Evolutionary conservation across 2,113 vertebrate genomes (phyloP), one percentile per base, ranked within the genome.

Genomic region (Nematolebias whitei): DNA sequence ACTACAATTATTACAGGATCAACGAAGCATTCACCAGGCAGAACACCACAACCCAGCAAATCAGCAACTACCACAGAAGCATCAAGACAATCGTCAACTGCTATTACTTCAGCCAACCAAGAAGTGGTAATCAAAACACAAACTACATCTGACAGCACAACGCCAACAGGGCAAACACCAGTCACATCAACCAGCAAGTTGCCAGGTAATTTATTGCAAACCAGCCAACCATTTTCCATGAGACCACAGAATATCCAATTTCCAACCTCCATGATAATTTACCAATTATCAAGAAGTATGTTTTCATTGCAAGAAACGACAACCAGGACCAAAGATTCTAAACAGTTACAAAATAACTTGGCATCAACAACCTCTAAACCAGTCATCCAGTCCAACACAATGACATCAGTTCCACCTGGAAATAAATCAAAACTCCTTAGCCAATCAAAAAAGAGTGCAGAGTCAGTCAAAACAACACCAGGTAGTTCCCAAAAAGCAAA

Each of bases 251-350:
- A 47, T 14, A 23, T 8, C 40, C 26, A 45, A 18, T 32, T 45
- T 18, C 38, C 6, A 39, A 26, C 29, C 40, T 5, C 67, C 19
- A 15, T 8, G 0, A 56, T 19, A 15, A 44, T 19, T 43, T 44
- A 52, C 60, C 22, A 57, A 43, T 51, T 20, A n/a, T 41, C 69
- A 41, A 19, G 12, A 64, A 44, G 15, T 19, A 24, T 23, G 43
- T 7, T 39, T 40, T 12, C 23, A 47, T 29, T 23, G 29, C 38
- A 12, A 14, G 29, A 52, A 45, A 38, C n/a, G 23, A 15, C 23
- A 63, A 48, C 51, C 26, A 54, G n/a, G 13, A 23, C 52, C 43
- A 41, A 29, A 70, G 10, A 47, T 12, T 18, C 10, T 9, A 41
- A 43, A 14, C 40, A 23, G 2, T 39, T 41, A 15, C 59, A 38